A percentile compares a stretch with the other conserved stretches of the same genome.
Conservation (phyloP, 2,888 invertebrate species). For the Melikaiella ostensackeni region DNA sequence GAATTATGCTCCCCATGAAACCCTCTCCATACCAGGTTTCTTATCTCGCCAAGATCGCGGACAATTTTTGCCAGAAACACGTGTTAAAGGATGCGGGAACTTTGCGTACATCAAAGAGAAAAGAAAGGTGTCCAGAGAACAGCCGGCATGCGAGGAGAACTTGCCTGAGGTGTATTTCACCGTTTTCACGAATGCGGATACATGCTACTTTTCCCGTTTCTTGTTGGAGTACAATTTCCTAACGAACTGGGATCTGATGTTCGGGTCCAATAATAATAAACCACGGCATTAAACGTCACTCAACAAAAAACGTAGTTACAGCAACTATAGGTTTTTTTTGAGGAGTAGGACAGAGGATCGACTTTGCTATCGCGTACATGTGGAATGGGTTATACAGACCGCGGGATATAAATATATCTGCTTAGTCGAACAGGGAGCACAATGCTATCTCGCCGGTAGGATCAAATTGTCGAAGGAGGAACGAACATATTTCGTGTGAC, state of each 20-base stretch:
- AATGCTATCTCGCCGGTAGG: conserved; percentile 72
- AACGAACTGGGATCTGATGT: conserved; percentile 1
- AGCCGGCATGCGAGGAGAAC: conserved; percentile 26
- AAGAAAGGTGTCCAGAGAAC: conserved; percentile 25
- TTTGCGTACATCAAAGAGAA: conserved; percentile 36
- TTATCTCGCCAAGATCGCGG: conserved; percentile 61
- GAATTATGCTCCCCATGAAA: conserved; percentile 37
- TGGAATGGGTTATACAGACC: conserved; percentile 51
- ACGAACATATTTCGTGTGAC: conserved; percentile 75
- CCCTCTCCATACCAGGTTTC: conserved; percentile 44
- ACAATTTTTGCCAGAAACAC: conserved; percentile 70
- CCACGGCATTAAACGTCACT: conserved; percentile 19
- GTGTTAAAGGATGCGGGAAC: conserved; percentile 67
- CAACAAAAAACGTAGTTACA: conserved; percentile 25
- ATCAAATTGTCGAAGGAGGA: conserved; percentile 74
- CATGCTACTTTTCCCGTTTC: neutral
- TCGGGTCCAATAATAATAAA: conserved; percentile 29
- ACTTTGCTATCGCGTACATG: conserved; percentile 48
- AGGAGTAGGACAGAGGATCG: conserved; percentile 51
- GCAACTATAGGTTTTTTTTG: neutral
- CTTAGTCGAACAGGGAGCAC: conserved; percentile 63
- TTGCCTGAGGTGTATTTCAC: neutral
- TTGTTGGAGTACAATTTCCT: neutral
- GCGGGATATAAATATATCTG: conserved; percentile 71
- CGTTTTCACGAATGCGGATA: conserved; percentile 13